Evolutionary conservation across 37 sponge, comb jelly and placozoan species (phyloP).

Genomic region (Beroe ovata): DNA sequence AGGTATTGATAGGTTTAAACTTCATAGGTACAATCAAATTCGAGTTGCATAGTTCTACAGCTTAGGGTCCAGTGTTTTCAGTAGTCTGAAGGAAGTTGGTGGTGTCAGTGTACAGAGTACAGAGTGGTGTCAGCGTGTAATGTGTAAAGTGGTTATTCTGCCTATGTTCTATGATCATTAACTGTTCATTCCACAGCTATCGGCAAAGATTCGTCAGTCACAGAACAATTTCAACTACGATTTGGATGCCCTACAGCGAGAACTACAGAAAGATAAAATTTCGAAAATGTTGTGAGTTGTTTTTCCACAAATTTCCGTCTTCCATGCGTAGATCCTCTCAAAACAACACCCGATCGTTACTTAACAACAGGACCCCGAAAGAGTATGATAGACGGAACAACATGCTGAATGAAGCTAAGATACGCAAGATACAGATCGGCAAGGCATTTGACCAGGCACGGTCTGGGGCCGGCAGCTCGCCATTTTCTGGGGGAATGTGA

Average conservation of each 20-base stretch:
- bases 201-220: slow-evolving; percentile 5
- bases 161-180: background rate
- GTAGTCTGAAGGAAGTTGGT: too few relatives aligned
- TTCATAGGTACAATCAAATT: too few relatives aligned
- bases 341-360: background rate
- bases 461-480: background rate
- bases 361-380: slow-evolving; percentile 16
- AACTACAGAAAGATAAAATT: slow-evolving; percentile 29
- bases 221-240: slow-evolving; percentile 59
- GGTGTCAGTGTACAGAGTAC: too few relatives aligned
- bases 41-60: too few relatives aligned
- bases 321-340: background rate
- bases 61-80: too few relatives aligned
- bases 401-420: slow-evolving; percentile 61
- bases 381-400: slow-evolving; percentile 53
- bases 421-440: slow-evolving; percentile 25
- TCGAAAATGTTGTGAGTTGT: slow-evolving; percentile 48
- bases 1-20: too few relatives aligned
- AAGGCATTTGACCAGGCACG: slow-evolving; percentile 41
- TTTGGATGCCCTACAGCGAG: slow-evolving; percentile 32
- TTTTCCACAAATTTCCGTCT: background rate
- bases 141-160: background rate
- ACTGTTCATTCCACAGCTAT: background rate
- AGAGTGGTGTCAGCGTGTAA: background rate
- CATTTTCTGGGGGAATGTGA: slow-evolving; percentile 13